Base-by-base conservation (phyloP, 2,888 invertebrate species). In the Acleris holmiana region DNA sequence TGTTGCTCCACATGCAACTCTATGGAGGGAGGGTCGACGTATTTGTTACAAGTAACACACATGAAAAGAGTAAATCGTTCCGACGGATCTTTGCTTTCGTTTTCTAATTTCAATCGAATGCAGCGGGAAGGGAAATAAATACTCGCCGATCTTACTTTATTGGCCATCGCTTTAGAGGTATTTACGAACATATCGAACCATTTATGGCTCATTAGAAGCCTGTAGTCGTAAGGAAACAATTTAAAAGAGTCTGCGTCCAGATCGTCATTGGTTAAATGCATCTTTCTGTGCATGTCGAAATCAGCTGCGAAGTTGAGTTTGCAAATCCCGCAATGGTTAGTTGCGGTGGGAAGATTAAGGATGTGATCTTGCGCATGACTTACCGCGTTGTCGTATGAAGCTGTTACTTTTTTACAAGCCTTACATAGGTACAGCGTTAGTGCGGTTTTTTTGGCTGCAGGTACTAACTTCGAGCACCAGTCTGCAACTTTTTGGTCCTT, bases 311-410 rank as follows among this genome's bases (percentile, higher is more conserved):
- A 51, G 18, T 47, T 40, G 0, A 15, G 44, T 7, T 49, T 10
- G n/a, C 21, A 19, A 46, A 46, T 23, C 18, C 47, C 25, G 15
- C 23, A 51, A 7, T 18, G 8, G 1, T 23, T 18, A 4, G 47
- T 23, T 23, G 6, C 10, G 47, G 8, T 23, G 13, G 13, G 46
- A 21, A 40, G 8, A n/a, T 18, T 35, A 10, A 53, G 17, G 13
- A 63, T 51, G 25, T 63, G 63, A n/a, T 63, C 15, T 47, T 63
- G 63, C 6, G 57, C 51, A 4, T 63, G 63, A 5, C 35, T 8
- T 10, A 63, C 44, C 13, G 35, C 57, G 8, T 25, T 17, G 23
- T 57, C 51, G 18, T 63, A 63, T 6, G 57, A 63, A 6, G 50
- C 4, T 15, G 51, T 63, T 8, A 23, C 63, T 7, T 57, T 40